Base-by-base conservation (phyloP, 1,140 invertebrate species). In the Belonocnema kinseyi region DNA sequence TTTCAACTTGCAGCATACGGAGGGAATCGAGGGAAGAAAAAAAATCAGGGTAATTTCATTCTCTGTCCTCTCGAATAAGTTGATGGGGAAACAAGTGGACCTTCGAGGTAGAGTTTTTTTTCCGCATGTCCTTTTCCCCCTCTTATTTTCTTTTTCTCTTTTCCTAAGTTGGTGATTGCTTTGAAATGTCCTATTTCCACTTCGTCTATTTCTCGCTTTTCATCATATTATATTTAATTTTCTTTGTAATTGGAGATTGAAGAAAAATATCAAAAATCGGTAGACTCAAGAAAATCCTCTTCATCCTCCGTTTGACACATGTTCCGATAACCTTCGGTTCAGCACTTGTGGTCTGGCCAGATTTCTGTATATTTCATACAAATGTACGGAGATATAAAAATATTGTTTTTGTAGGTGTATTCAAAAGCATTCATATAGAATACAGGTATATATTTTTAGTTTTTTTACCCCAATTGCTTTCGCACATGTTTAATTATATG, bases 1-100 rank as follows among this genome's bases (percentile, higher is more conserved):
- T 66, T 66, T 66, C 58, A 66, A 66, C 58, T 66, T 66, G 58
- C 21, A 66, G 16, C 58, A 66, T 66, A 40, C n/a, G 53, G 53
- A 21, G 26, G 12, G 3, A 66, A 66, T 66, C 12, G 21, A 66
- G 58, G 2, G 21, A 66, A 66, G 21, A 26, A 26, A 66, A 26
- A 66, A 21, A 40, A 33, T 5, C 26, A 0, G 26, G 14, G 21
- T 66, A 66, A 33, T 66, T 66, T 66, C 33, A 66, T 66, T 66
- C 40, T 66, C 21, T 40, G 26, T 66, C 21, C 58, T 33, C 13
- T 66, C 21, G 26, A 26, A 66, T 66, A 21, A 66, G 58, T 66
- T 66, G 58, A 66, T 66, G 16, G 19, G 58, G 21, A 16, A 66
- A 33, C 58, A 66, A 66, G 58, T 66, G 58, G 11, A 66, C 58